Base-by-base conservation (phyloP, 2,113 vertebrate genomes). In the Cacatua alba region DNA sequence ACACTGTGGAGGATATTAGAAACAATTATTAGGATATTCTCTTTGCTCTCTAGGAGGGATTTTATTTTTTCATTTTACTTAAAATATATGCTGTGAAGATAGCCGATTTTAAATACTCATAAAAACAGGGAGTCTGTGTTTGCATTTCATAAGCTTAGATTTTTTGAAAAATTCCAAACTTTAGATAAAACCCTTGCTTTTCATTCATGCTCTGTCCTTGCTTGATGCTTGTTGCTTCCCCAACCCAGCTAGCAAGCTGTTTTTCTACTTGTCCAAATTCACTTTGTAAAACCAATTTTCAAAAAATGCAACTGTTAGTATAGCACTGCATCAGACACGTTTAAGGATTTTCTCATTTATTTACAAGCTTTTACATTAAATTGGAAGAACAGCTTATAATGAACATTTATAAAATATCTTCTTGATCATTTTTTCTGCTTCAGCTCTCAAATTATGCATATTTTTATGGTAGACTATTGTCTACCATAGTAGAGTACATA, bases 21-120 rank as follows among this genome's bases (percentile, higher is more conserved):
- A 35, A 86, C 37, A 86, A 94, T 90, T 60, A 90, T 95, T 89
- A 92, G 31, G 79, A 76, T 89, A 71, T 86, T 76, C 91, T 78
- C 82, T 89, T 77, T 63, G 71, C 63, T 93, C 53, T 94, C 74
- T 48, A 90, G 65, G 84, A 96, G 29, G 13, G 25, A 71, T 80
- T 91, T 95, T 86, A 81, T 48, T 64, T 91, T 68, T 96, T 82
- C 18, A 9, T 68, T 79, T 68, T 83, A 62, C 31, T 95, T 85
- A 84, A 81, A 81, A 77, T 80, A 82, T 29, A 69, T 67, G 57
- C 19, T 71, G 51, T 24, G 21, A 51, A 62, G 49, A 79, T 84
- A 76, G 31, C 31, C 7, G 10, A 43, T 88, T 75, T 95, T 79
- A 76, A 90, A 69, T 39, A 92, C 70, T 48, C 29, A 68, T 70